phyloP scores from a whole-genome alignment of 2,113 vertebrate genomes.

The Origma solitaria region DNA sequence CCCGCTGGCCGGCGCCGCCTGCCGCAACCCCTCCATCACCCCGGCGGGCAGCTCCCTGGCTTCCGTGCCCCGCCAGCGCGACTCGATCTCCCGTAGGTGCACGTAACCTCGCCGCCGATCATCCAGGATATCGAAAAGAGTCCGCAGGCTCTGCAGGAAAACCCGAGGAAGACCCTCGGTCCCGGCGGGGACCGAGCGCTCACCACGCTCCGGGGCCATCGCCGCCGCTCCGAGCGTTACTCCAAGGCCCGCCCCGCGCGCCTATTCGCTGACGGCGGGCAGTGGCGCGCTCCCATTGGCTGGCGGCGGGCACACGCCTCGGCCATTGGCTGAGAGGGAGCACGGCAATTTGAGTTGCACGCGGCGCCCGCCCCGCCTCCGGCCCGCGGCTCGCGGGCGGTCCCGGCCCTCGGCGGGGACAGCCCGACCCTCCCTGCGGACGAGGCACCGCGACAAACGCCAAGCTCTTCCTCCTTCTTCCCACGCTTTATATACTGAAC shows the following conservation, averaged over 20 bases:
- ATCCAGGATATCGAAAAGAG: conserved; percentile 93
- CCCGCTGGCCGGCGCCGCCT: conserved; percentile 84
- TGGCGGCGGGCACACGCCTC: fast-evolving
- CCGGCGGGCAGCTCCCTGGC: conserved; percentile 83
- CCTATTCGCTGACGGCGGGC: background rate
- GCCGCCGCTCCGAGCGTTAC: background rate
- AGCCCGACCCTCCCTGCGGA: background rate
- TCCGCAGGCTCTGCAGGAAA: conserved; percentile 89
- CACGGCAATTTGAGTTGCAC: conserved; percentile 50
- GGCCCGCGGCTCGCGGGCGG: too few species aligned
- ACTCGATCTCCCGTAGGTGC: conserved; percentile 93
- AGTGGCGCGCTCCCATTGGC: background rate
- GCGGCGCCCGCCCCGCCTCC: background rate
- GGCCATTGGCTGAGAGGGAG: conserved; percentile 46
- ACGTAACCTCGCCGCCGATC: conserved; percentile 85
- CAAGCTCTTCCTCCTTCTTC: background rate
- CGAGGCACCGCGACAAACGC: background rate
- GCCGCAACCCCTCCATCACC: conserved; percentile 82
- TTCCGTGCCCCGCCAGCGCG: conserved; percentile 86
- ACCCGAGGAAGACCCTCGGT: conserved; percentile 82
- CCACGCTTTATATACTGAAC: background rate
- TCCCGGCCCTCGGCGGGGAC: background rate
- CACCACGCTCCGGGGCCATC: background rate
- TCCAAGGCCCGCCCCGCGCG: background rate
- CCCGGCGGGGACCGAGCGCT: background rate